phyloP scores from a whole-genome alignment of 2,113 vertebrate species.

The Leiothrix lutea region DNA sequence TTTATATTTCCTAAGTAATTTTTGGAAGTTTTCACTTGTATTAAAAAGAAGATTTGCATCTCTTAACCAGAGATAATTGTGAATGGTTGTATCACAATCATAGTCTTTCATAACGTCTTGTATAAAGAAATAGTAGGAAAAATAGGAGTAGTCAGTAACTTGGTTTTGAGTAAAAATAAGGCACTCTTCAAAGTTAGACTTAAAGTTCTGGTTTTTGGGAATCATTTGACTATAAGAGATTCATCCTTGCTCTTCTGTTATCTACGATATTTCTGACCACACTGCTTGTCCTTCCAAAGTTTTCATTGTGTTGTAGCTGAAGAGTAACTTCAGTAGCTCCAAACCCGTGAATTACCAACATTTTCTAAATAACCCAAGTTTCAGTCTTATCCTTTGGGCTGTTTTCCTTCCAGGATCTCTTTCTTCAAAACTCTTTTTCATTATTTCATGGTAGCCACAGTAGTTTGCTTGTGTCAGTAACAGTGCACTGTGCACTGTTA shows the following conservation, averaged over 20 bases:
- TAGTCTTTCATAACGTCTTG: background rate
- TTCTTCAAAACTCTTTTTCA: background rate
- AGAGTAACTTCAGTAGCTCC: background rate
- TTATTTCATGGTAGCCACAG: background rate
- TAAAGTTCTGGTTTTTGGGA: background rate
- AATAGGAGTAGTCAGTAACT: background rate
- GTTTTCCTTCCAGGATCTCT: background rate
- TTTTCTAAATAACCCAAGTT: background rate
- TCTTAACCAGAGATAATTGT: background rate
- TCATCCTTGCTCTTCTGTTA: background rate
- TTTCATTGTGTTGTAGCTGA: background rate
- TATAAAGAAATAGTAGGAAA: background rate
- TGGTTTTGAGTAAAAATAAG: background rate
- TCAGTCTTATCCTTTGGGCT: background rate
- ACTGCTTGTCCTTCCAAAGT: background rate
- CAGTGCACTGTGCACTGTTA: background rate
- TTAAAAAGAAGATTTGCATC: background rate
- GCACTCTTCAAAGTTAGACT: background rate
- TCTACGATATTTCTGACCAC: background rate
- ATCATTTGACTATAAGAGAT: background rate
- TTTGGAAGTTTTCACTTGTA: background rate
- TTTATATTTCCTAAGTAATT: background rate
- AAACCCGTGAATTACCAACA: background rate
- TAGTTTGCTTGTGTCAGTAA: background rate
- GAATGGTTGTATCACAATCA: background rate